A percentile compares a stretch with the other conserved stretches of the same genome.
Evolutionary conservation across 2,113 vertebrate species (phyloP).

Genomic region (Tonatia bakeri): DNA sequence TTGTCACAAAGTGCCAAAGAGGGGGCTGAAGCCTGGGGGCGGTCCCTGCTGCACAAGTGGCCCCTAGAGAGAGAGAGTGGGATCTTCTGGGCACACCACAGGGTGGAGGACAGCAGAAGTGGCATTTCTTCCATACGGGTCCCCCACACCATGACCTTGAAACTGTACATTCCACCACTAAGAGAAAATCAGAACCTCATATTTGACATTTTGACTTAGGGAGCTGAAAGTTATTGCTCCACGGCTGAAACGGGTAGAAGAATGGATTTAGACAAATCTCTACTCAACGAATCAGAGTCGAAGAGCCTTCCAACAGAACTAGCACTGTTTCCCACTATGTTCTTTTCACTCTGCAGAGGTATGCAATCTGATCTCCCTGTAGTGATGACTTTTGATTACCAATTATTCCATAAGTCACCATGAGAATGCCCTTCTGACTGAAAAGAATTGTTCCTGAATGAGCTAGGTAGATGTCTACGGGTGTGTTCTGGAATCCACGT

Average conservation of each 20-base stretch:
- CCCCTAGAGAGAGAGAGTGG: too few species aligned
- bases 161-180: background rate
- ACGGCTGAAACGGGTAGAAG: background rate
- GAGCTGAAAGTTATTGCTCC: background rate
- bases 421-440: background rate
- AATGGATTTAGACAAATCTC: background rate
- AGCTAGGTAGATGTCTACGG: background rate
- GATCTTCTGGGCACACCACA: accelerated
- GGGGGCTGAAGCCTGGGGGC: too few species aligned
- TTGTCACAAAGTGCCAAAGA: background rate
- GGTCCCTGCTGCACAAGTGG: too few species aligned
- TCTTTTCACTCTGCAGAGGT: background rate
- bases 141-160: background rate
- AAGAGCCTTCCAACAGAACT: background rate
- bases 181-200: background rate
- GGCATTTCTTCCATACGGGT: accelerated
- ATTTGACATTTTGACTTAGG: background rate
- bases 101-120: background rate
- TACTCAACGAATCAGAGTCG: background rate
- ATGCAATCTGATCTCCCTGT: background rate
- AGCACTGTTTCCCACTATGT: background rate
- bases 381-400: background rate
- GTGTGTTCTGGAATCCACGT: background rate
- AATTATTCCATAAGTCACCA: background rate
- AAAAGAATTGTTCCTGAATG: background rate